Evolutionary conservation across 2,888 invertebrate species (phyloP), one percentile per base, ranked within the genome.

Genomic region (Eurois occulta): DNA sequence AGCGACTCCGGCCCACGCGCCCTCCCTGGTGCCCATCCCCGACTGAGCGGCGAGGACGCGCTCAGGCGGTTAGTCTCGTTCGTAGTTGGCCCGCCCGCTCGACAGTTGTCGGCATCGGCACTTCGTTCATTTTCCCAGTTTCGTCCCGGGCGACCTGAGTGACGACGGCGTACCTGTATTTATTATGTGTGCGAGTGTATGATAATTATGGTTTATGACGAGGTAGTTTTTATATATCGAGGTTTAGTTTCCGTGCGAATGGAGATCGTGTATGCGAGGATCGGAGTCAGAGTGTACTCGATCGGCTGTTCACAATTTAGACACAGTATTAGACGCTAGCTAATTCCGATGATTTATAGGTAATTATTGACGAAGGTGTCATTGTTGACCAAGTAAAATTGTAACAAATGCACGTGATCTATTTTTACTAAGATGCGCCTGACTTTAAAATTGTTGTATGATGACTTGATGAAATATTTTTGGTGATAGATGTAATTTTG

Each of bases 401-500:
- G 79, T 88, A 81, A 77, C 83, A 76, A 77, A 86, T 85, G 86
- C 81, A 86, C 87, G 86, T 84, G 90, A 90, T 93, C 94, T 95
- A 95, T 96, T 95, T 95, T 95, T 94, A 92, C 89, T 92, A 94
- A 91, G 89, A 93, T 88, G 87, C 92, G 88, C 90, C 92, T 91
- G 92, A 91, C 91, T 92, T 88, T 93, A 91, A 91, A 93, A 90
- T 90, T 90, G 91, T 92, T 89, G 89, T 87, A 89, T 88, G 92
- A 79, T 58, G 60, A 75, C 71, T 76, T 76, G 72, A 73, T 73
- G 91, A 90, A 93, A 92, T 95, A 95, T 95, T 95, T 94, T 94
- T 94, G 92, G 92, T 93, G 94, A 93, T 92, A 91, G 92, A 91
- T 91, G 94, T 95, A 95, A 95, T 96, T 96, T 96, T 96, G 92